These are phyloP conservation scores for Caenorhabditis wallacei DNA, from an alignment of 2,888 invertebrate species.

Conservation along the genomic window DNA sequence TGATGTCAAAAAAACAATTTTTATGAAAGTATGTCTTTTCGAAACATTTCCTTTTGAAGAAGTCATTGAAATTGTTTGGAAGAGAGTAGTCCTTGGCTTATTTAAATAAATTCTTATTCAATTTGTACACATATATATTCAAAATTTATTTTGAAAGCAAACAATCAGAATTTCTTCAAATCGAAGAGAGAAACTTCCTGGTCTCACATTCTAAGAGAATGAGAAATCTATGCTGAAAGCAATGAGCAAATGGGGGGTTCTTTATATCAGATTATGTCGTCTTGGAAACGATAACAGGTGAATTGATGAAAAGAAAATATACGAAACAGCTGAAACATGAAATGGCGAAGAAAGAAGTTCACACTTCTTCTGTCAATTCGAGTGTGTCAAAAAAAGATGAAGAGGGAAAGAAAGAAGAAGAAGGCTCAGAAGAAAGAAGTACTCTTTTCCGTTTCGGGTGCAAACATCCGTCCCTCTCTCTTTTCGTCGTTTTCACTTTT, in stretches of 20 bases:
- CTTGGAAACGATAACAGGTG: conserved; percentile 25
- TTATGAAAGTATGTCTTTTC: background rate
- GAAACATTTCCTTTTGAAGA: background rate
- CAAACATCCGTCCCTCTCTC: conserved; percentile 41
- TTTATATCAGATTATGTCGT: conserved; percentile 24
- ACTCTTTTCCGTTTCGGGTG: conserved; percentile 54
- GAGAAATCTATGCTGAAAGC: background rate
- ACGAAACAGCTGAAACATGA: background rate
- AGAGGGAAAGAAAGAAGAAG: conserved; percentile 18
- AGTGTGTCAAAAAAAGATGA: conserved; percentile 45
- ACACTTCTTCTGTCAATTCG: conserved; percentile 37
- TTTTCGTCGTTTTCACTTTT: conserved; percentile 11
- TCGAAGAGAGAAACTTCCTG: no score
- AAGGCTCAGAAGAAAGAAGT: conserved; percentile 38
- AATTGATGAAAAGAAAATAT: conserved; percentile 9
- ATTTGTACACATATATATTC: no score
- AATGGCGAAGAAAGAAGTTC: background rate
- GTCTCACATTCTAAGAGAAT: background rate
- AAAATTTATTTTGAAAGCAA: no score
- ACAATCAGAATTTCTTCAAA: no score
- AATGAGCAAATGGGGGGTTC: conserved; percentile 8
- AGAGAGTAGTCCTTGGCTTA: background rate
- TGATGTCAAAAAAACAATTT: no score
- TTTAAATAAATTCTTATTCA: background rate
- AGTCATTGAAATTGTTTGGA: background rate